phyloP scores from a whole-genome alignment of 2,888 invertebrate species.

The Rotaria magnacalcarata region DNA sequence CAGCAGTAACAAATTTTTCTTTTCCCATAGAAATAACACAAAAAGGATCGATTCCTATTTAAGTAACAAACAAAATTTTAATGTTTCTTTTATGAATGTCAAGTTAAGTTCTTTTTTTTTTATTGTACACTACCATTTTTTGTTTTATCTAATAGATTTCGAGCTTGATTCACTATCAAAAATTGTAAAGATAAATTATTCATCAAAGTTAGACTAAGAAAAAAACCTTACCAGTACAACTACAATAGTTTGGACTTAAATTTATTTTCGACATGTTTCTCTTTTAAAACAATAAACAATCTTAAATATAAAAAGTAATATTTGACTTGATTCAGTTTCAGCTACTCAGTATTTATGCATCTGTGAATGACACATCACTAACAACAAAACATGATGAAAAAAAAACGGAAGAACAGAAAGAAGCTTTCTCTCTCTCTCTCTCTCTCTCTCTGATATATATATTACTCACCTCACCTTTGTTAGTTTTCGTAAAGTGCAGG shows the following conservation, averaged over 20 bases:
- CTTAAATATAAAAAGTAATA: not conserved
- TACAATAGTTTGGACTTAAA: not conserved
- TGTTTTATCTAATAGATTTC: conserved; percentile 78
- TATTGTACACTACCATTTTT: conserved; percentile 70
- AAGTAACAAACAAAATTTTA: not conserved
- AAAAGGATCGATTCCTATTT: not conserved
- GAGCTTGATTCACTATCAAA: conserved; percentile 73
- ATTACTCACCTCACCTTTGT: not conserved
- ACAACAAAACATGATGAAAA: conserved; percentile 10
- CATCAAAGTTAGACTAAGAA: too few species aligned
- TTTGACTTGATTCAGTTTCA: not conserved
- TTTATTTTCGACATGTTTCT: not conserved
- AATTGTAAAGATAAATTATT: not conserved
- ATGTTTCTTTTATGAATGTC: not conserved
- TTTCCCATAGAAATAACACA: conserved; percentile 85
- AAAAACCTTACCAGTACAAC: conserved; percentile 8
- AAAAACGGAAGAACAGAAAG: not conserved
- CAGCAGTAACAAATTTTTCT: conserved; percentile 91
- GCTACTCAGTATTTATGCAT: not conserved
- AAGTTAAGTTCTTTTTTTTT: too few species aligned
- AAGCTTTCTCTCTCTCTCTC: not conserved
- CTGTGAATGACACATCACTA: not conserved
- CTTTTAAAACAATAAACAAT: too few species aligned
- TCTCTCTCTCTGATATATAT: not conserved
- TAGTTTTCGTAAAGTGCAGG: not conserved